phyloP scores from a whole-genome alignment of 2,888 invertebrate species.

The Trissolcus japonicus region DNA sequence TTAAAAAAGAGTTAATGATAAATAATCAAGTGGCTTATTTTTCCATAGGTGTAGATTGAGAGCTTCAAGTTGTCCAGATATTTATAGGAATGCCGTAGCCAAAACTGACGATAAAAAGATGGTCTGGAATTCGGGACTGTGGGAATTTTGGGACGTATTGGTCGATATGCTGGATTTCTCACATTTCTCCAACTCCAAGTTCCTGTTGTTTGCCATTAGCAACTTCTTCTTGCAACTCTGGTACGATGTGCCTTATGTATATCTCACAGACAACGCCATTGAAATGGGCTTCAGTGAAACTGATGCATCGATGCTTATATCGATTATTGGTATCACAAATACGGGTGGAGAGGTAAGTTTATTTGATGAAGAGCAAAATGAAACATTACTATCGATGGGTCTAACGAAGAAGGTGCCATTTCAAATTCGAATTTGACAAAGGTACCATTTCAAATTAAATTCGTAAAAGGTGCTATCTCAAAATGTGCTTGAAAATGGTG shows the following conservation, averaged over 20 bases:
- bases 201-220: constrained; percentile 88
- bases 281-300: constrained; percentile 84
- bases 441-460: too few species aligned
- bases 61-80: constrained; percentile 93
- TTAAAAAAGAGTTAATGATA: background rate
- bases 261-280: constrained; percentile 88
- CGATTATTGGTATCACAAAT: constrained; percentile 91
- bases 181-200: constrained; percentile 85
- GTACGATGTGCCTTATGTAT: constrained; percentile 96
- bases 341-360: constrained; percentile 89
- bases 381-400: too few species aligned
- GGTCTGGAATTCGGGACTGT: constrained; percentile 84
- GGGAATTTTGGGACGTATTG: constrained; percentile 87
- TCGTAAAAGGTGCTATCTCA: too few species aligned
- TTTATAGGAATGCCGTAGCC: constrained; percentile 90
- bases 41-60: constrained; percentile 81
- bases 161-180: constrained; percentile 89
- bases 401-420: too few species aligned
- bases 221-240: constrained; percentile 94
- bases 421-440: too few species aligned
- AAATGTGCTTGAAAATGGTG: too few species aligned
- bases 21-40: background rate
- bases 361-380: background rate
- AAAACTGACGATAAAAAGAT: constrained; percentile 89
- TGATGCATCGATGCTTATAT: constrained; percentile 88